Conservation (phyloP, 2,888 invertebrate genomes). For the Cinara cedri region DNA sequence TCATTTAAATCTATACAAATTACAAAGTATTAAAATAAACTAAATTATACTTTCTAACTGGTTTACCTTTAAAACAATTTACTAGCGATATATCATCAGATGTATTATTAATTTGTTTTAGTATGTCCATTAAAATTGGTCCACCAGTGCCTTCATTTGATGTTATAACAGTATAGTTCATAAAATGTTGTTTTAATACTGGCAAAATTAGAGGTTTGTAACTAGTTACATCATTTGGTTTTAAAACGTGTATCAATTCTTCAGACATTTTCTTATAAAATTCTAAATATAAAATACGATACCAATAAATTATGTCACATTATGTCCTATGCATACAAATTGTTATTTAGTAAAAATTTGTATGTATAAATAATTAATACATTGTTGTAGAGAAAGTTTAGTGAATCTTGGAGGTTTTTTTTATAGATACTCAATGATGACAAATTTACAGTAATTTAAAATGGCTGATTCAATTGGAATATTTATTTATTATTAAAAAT, state of each 20-base stretch:
- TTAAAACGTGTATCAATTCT: slow-evolving; percentile 40
- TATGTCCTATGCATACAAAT: too few relatives aligned
- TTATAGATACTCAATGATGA: too few relatives aligned
- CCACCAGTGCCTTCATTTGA: slow-evolving; percentile 61
- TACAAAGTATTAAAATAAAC: slow-evolving; percentile 29
- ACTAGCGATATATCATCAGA: slow-evolving; percentile 17
- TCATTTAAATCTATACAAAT: slow-evolving; percentile 59
- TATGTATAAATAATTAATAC: neutral
- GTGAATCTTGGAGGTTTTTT: too few relatives aligned
- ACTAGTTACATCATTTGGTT: slow-evolving; percentile 42
- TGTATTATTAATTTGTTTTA: slow-evolving; percentile 60
- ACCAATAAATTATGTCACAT: too few relatives aligned
- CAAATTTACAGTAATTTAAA: too few relatives aligned
- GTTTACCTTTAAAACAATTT: slow-evolving; percentile 30
- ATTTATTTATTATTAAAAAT: too few relatives aligned
- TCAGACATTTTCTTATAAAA: slow-evolving; percentile 56
- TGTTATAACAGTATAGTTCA: slow-evolving; percentile 60
- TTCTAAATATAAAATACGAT: slow-evolving; percentile 47
- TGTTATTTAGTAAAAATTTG: neutral
- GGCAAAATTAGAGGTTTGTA: slow-evolving; percentile 52
- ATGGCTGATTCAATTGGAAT: too few relatives aligned
- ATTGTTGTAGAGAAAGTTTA: too few relatives aligned
- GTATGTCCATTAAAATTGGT: slow-evolving; percentile 59
- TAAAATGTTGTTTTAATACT: slow-evolving; percentile 57
- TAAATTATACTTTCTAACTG: neutral